Conservation (phyloP, 2,888 invertebrate species). For the Drosophila fungiperda region DNA sequence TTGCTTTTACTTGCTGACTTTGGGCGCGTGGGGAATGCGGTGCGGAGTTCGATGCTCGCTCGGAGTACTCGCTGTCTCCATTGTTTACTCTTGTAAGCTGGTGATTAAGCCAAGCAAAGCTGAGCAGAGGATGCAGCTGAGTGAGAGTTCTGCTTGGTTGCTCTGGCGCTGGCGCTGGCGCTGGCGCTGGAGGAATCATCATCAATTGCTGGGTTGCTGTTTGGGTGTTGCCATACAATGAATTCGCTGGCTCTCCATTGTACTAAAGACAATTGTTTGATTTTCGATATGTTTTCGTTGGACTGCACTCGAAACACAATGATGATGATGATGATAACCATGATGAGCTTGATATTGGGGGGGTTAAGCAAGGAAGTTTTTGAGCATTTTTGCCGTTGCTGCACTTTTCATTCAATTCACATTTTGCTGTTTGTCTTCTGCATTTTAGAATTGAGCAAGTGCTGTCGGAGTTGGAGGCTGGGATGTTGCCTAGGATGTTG, state of each 20-base stretch:
- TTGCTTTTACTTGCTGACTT: constrained; percentile 59
- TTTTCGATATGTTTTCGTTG: constrained; percentile 73
- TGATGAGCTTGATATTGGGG: background rate
- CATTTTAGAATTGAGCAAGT: constrained; percentile 13
- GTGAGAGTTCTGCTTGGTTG: background rate
- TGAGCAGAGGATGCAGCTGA: constrained; percentile 1
- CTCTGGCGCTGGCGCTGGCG: background rate
- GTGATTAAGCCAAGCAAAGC: constrained; percentile 76
- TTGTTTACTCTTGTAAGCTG: constrained; percentile 79
- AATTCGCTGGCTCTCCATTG: constrained; percentile 61
- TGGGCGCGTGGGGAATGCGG: background rate
- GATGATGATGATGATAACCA: constrained; percentile 12
- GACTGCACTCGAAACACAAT: constrained; percentile 22
- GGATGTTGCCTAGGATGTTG: background rate
- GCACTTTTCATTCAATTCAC: constrained; percentile 67
- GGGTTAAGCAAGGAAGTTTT: constrained; percentile 17
- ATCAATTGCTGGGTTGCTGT: constrained; percentile 53
- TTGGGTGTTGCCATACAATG: constrained; percentile 61
- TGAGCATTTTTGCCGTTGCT: constrained; percentile 54
- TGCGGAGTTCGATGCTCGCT: background rate
- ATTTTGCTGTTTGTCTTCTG: constrained; percentile 54
- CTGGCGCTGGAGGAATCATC: constrained; percentile 38
- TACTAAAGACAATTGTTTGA: constrained; percentile 77
- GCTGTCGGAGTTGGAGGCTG: background rate
- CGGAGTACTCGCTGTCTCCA: constrained; percentile 17